These are phyloP conservation scores for Xestia rhomboidea DNA, from an alignment of 2,888 invertebrate species.

Conservation along the genomic window DNA sequence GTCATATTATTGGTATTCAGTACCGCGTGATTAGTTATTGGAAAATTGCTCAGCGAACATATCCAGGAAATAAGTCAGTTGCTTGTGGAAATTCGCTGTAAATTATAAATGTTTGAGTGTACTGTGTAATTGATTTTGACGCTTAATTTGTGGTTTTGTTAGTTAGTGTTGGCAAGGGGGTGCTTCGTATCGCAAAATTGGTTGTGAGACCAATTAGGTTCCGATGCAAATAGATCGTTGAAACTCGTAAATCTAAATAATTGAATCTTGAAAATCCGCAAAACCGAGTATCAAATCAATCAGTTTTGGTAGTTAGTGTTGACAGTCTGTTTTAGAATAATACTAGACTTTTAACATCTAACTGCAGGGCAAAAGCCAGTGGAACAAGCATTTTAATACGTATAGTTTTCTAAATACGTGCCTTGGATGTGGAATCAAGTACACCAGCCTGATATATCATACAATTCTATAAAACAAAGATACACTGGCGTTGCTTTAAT, in stretches of 20 bases:
- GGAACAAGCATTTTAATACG: neutral
- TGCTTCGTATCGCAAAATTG: neutral
- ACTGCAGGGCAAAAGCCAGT: neutral
- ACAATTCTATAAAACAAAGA: neutral
- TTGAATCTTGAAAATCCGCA: neutral
- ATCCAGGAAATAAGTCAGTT: constrained; percentile 17
- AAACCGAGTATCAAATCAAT: neutral
- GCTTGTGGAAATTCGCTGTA: constrained; percentile 8
- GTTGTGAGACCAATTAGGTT: neutral
- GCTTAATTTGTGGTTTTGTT: neutral
- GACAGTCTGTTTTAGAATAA: neutral
- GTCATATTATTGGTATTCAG: constrained; percentile 30
- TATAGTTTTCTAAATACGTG: neutral
- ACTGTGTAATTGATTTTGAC: constrained; percentile 18
- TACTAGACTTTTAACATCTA: no score
- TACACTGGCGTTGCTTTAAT: neutral
- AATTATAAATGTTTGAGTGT: constrained; percentile 7
- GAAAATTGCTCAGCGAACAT: constrained; percentile 38
- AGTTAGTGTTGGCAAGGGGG: neutral
- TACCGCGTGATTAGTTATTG: constrained; percentile 30
- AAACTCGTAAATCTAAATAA: neutral
- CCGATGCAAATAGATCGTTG: neutral
- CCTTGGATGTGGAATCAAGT: neutral
- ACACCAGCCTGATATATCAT: neutral
- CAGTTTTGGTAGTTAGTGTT: neutral